These are phyloP conservation scores for Arge pagana DNA, from an alignment of 2,888 invertebrate genomes.

Conservation along the genomic window DNA sequence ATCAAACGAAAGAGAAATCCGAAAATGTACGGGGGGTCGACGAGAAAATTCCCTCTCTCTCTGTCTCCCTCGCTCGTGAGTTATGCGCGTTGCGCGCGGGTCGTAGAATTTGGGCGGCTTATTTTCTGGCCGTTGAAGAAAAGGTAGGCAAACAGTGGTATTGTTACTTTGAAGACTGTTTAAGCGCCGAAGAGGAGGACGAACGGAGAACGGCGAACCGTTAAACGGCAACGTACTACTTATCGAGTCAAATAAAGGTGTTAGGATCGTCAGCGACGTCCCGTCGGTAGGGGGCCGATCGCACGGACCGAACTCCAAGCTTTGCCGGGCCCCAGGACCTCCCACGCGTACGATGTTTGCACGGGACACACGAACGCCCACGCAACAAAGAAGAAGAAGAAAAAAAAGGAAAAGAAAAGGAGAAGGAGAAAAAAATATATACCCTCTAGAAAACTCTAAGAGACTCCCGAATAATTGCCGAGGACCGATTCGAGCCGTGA, in stretches of 20 bases:
- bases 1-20: no score
- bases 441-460: constrained; percentile 4
- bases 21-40: no score
- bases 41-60: neutral
- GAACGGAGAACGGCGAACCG: neutral
- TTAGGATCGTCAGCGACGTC: constrained; percentile 20
- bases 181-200: neutral
- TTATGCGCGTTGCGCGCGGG: neutral
- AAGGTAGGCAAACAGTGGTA: constrained; percentile 19
- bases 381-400: no score
- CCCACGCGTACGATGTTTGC: constrained; percentile 24
- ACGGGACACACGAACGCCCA: constrained; percentile 21
- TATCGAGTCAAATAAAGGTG: constrained; percentile 26
- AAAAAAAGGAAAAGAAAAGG: no score
- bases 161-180: constrained; percentile 10
- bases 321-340: constrained; percentile 14
- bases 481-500: constrained; percentile 20
- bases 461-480: constrained; percentile 25
- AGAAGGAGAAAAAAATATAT: no score
- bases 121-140: constrained; percentile 13
- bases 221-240: no score
- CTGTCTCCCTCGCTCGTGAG: constrained; percentile 1
- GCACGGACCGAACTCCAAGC: constrained; percentile 17
- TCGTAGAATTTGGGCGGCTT: constrained; percentile 7
- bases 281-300: constrained; percentile 13